phyloP scores from a whole-genome alignment of 2,888 invertebrate species.

The Acleris sparsana region DNA sequence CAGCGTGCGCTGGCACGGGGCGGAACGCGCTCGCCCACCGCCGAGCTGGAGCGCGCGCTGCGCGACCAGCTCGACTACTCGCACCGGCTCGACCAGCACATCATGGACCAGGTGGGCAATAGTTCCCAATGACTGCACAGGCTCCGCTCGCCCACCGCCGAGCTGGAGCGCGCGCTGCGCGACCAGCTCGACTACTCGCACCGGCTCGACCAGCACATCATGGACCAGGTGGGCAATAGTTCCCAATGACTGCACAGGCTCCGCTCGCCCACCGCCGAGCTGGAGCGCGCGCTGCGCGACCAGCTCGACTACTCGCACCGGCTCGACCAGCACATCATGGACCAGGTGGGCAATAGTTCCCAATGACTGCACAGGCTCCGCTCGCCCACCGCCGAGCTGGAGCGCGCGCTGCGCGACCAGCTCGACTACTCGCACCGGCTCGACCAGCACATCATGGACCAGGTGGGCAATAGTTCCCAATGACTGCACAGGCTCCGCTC shows the following conservation, averaged over 20 bases:
- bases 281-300: constrained; percentile 70
- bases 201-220: constrained; percentile 69
- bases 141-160: constrained; percentile 76
- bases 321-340: constrained; percentile 72
- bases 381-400: constrained; percentile 76
- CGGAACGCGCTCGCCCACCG: constrained; percentile 67
- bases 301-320: constrained; percentile 74
- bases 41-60: constrained; percentile 72
- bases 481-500: too few species aligned
- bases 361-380: too few species aligned
- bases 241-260: too few species aligned
- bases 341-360: too few species aligned
- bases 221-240: too few species aligned
- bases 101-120: too few species aligned
- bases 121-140: too few species aligned
- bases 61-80: constrained; percentile 74
- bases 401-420: constrained; percentile 69
- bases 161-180: constrained; percentile 70
- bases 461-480: too few species aligned
- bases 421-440: constrained; percentile 72
- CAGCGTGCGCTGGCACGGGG: constrained; percentile 45
- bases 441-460: constrained; percentile 72
- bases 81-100: constrained; percentile 68
- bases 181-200: constrained; percentile 75
- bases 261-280: constrained; percentile 76